Percentiles rank a stretch among this genome's conserved stretches.
These are phyloP conservation scores for Xanthorhoe spadicearia DNA, from an alignment of 2,888 invertebrate species.

Conservation along the genomic window DNA sequence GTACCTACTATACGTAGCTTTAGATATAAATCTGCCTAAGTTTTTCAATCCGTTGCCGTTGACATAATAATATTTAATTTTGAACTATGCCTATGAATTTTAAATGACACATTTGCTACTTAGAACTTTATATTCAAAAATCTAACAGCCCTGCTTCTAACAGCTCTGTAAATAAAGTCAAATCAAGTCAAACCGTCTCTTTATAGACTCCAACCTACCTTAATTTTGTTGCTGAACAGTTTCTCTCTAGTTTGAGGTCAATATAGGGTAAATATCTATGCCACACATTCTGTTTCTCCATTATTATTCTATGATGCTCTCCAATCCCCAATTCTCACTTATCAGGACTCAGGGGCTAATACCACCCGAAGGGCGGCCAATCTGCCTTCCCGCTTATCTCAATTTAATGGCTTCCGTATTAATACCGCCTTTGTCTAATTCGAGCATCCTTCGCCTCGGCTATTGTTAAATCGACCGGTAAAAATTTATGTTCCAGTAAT, in stretches of 20 bases:
- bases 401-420: slow-evolving; percentile 84
- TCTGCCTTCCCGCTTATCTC: slow-evolving; percentile 79
- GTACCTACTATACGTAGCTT: too few relatives aligned
- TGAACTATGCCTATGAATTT: too few relatives aligned
- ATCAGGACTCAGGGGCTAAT: slow-evolving; percentile 81
- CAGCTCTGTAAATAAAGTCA: too few relatives aligned
- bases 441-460: slow-evolving; percentile 66
- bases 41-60: too few relatives aligned
- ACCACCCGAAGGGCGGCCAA: slow-evolving; percentile 81
- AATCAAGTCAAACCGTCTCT: too few relatives aligned
- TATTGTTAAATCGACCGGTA: slow-evolving; percentile 78
- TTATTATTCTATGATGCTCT: slow-evolving; percentile 64
- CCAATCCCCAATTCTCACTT: slow-evolving; percentile 74
- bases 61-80: too few relatives aligned
- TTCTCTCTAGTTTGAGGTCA: background rate
- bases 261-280: background rate
- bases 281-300: slow-evolving; percentile 12
- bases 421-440: slow-evolving; percentile 84
- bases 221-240: background rate
- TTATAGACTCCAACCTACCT: background rate
- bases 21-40: too few relatives aligned
- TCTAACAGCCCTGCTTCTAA: too few relatives aligned
- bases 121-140: too few relatives aligned
- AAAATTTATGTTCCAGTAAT: slow-evolving; percentile 66
- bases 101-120: too few relatives aligned